Evolutionary conservation across 2,888 invertebrate genomes (phyloP).

Genomic region (Chalcosyrphus nemorum): DNA sequence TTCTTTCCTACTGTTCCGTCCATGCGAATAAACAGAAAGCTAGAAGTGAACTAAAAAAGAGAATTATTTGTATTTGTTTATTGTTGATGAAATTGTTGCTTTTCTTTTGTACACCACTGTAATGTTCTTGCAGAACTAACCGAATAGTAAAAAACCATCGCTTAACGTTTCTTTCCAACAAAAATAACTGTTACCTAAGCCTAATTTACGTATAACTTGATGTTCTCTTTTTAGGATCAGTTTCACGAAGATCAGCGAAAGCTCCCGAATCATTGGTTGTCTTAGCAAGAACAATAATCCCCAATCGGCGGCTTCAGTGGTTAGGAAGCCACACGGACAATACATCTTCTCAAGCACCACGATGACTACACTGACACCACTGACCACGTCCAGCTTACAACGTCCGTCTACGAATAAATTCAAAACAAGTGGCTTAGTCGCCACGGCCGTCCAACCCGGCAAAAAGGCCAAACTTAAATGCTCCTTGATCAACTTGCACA

Average conservation of each 20-base stretch:
- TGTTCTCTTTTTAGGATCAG: slow-evolving; percentile 74
- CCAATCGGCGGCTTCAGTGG: background rate
- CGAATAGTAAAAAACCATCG: too few species aligned
- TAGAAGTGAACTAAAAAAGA: too few species aligned
- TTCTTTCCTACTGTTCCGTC: too few species aligned
- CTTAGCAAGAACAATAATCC: slow-evolving; percentile 74
- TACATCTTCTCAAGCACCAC: slow-evolving; percentile 70
- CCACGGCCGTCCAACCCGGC: slow-evolving; percentile 81
- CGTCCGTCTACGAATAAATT: slow-evolving; percentile 80
- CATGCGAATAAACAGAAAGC: too few species aligned
- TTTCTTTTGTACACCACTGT: too few species aligned
- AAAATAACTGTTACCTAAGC: too few species aligned
- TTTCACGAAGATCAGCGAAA: slow-evolving; percentile 77
- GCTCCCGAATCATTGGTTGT: slow-evolving; percentile 77
- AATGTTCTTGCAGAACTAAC: too few species aligned
- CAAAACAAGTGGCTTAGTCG: slow-evolving; percentile 85
- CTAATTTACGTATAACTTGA: too few species aligned
- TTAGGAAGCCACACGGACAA: slow-evolving; percentile 80
- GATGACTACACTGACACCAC: slow-evolving; percentile 49
- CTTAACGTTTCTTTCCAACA: too few species aligned
- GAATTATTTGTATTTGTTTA: too few species aligned
- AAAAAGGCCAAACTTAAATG: slow-evolving; percentile 74
- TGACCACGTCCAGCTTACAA: slow-evolving; percentile 52
- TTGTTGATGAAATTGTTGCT: too few species aligned
- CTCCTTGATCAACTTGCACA: slow-evolving; percentile 32